A percentile compares a stretch with the other conserved stretches of the same genome.
These are phyloP conservation scores for Halocynthia aurantium DNA, from an alignment of 23 tunicate species.

Conservation along the genomic window DNA sequence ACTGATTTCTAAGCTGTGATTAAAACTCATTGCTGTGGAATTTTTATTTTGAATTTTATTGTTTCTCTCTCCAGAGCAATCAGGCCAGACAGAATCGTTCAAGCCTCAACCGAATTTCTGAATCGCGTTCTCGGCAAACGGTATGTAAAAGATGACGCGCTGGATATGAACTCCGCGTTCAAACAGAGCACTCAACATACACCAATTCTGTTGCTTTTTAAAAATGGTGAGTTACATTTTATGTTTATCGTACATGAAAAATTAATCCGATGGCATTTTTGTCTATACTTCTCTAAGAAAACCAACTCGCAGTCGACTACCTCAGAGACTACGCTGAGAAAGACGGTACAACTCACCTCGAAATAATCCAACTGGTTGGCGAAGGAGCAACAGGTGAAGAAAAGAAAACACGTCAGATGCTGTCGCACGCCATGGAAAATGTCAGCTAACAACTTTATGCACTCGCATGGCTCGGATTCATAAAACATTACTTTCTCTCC, in stretches of 20 bases:
- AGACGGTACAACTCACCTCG: slow-evolving; percentile 12
- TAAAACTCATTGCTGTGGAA: neutral
- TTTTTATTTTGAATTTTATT: neutral
- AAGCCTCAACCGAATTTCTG: slow-evolving; percentile 76
- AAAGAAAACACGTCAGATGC: slow-evolving; percentile 32
- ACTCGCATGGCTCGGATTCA: no score
- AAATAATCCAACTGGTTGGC: slow-evolving; percentile 31
- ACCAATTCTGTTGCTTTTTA: slow-evolving; percentile 57
- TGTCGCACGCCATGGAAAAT: slow-evolving; percentile 38
- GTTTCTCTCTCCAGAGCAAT: slow-evolving; percentile 39
- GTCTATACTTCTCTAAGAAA: slow-evolving; percentile 31
- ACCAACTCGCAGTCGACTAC: slow-evolving; percentile 30
- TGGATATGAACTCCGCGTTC: slow-evolving; percentile 37
- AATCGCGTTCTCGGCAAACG: slow-evolving; percentile 55
- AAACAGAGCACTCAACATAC: slow-evolving; percentile 36
- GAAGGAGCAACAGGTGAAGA: slow-evolving; percentile 39
- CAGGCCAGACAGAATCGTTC: slow-evolving; percentile 62
- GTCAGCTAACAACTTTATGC: slow-evolving; percentile 8
- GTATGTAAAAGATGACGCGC: slow-evolving; percentile 56
- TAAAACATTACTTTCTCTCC: neutral
- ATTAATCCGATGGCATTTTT: neutral
- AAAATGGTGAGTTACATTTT: slow-evolving; percentile 32
- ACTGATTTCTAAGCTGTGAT: neutral
- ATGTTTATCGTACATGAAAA: neutral
- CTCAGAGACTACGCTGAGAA: slow-evolving; percentile 24